Percentiles rank a stretch among this genome's conserved stretches.
phyloP scores from a whole-genome alignment of 2,888 invertebrate species.

The Tryphoninae sp. region DNA sequence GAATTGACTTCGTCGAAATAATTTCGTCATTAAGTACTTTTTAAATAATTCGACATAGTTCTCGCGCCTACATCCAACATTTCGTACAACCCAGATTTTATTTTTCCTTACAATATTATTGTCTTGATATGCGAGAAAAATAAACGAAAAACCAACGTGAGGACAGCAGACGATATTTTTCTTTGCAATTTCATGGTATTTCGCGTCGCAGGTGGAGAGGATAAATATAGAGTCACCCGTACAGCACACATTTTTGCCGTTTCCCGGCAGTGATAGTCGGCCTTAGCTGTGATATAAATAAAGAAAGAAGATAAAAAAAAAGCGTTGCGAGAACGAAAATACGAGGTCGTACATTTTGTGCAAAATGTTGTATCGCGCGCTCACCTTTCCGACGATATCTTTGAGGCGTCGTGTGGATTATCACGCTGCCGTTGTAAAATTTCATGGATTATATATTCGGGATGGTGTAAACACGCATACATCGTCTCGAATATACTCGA shows the following conservation, averaged over 20 bases:
- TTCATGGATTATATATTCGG: conserved; percentile 47
- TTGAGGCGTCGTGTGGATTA: conserved; percentile 19
- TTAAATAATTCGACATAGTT: too few species aligned
- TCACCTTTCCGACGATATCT: conserved; percentile 2
- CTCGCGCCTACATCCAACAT: too few species aligned
- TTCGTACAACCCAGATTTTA: not conserved
- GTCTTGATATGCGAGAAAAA: not conserved
- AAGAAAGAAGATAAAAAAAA: conserved; percentile 18
- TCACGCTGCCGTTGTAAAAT: conserved; percentile 16
- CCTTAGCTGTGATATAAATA: conserved; percentile 14
- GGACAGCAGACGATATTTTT: conserved; percentile 32
- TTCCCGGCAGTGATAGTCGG: conserved; percentile 6
- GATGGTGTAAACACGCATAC: conserved; percentile 31
- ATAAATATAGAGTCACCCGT: not conserved
- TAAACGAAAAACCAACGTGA: not conserved
- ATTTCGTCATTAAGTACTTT: too few species aligned
- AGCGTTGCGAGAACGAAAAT: conserved; percentile 1
- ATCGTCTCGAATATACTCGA: not conserved
- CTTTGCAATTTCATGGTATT: conserved; percentile 31
- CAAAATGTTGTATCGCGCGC: not conserved
- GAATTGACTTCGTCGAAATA: too few species aligned
- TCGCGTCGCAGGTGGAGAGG: conserved; percentile 42
- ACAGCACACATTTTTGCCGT: not conserved
- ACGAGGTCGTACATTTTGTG: conserved; percentile 29
- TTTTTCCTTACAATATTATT: conserved; percentile 27